A percentile compares a stretch with the other conserved stretches of the same genome.
Evolutionary conservation across 2,113 vertebrate genomes (phyloP).

Genomic region (Erinaceus europaeus): DNA sequence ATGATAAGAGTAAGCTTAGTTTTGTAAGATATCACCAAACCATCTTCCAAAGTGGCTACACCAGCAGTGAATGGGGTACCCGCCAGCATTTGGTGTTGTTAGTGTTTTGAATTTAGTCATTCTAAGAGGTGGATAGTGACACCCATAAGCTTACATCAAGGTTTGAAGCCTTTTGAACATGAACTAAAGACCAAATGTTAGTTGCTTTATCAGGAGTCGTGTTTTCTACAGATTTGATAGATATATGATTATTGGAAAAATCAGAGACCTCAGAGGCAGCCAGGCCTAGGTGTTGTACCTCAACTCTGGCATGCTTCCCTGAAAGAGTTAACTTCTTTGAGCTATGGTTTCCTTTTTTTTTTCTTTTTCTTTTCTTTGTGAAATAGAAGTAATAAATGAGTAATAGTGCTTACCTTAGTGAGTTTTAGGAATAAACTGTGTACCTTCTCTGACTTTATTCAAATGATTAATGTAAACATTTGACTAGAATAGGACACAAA

Average conservation of each 20-base stretch:
- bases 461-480: background rate
- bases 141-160: background rate
- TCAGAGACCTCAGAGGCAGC: background rate
- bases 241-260: background rate
- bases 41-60: background rate
- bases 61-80: no score
- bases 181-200: background rate
- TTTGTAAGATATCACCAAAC: background rate
- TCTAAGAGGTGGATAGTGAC: background rate
- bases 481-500: background rate
- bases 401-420: background rate
- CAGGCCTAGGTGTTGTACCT: background rate
- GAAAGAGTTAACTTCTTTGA: background rate
- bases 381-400: background rate
- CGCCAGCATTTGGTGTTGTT: no score
- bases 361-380: background rate
- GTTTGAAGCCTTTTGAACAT: background rate
- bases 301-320: background rate
- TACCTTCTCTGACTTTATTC: slow-evolving; percentile 1
- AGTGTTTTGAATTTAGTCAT: background rate
- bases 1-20: background rate
- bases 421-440: background rate
- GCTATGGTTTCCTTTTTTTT: no score
- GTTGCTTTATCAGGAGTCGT: background rate
- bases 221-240: background rate